Percentiles rank a stretch among this genome's conserved stretches.
Evolutionary conservation across 2,797 vertebrate species (phyloP).

Genomic region (Coregonus ussuriensis): DNA sequence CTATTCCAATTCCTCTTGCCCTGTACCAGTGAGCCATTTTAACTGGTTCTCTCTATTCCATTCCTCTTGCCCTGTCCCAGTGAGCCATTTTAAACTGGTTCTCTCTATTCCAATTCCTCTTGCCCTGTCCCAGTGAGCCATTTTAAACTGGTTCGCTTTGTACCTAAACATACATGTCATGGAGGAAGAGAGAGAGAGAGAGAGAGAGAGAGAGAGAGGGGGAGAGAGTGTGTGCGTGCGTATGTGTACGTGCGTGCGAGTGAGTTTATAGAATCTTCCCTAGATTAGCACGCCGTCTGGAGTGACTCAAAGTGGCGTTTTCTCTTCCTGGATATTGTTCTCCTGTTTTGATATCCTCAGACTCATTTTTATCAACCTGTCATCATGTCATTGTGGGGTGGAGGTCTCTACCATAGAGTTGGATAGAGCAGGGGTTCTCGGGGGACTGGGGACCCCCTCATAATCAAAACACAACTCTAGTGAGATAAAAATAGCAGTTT

Average conservation of each 20-base stretch:
- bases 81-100: no score
- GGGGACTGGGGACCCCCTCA: no score
- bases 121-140: no score
- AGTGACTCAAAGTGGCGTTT: slow-evolving; percentile 28
- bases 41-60: slow-evolving; percentile 3
- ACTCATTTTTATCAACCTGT: not conserved
- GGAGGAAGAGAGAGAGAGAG: no score
- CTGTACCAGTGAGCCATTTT: not conserved
- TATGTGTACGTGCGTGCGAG: not conserved
- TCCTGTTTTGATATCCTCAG: not conserved
- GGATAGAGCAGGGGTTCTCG: not conserved
- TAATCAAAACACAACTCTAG: no score
- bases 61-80: no score
- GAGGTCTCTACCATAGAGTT: not conserved
- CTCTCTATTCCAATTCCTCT: no score
- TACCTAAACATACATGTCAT: slow-evolving; percentile 26
- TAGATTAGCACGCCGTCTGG: slow-evolving; percentile 26
- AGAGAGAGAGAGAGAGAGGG: not conserved
- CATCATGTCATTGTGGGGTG: not conserved
- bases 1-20: slow-evolving; percentile 7
- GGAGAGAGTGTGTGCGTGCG: slow-evolving; percentile 6
- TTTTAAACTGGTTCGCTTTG: no score
- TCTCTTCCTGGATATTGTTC: slow-evolving; percentile 32
- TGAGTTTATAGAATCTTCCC: not conserved
- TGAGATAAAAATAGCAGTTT: no score